Conservation (phyloP, 2,888 invertebrate genomes). For the Mythimna loreyi region DNA sequence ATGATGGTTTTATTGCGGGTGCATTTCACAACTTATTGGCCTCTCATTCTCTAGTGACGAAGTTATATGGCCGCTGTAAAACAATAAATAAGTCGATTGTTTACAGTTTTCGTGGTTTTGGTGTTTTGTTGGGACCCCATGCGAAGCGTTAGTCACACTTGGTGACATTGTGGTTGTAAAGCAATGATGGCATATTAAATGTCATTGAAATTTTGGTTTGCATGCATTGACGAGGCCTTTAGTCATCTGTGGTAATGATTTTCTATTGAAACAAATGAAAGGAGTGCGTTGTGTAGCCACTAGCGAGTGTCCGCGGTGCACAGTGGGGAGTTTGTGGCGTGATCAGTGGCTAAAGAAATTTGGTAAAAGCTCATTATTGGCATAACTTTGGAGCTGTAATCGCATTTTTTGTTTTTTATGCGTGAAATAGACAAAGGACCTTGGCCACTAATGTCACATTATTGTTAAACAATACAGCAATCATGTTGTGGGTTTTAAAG, state of each 20-base stretch:
- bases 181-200: constrained; percentile 80
- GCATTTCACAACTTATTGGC: constrained; percentile 83
- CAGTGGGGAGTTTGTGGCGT: constrained; percentile 74
- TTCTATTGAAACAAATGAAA: constrained; percentile 76
- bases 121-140: constrained; percentile 80
- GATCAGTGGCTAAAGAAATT: constrained; percentile 69
- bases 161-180: constrained; percentile 72
- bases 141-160: constrained; percentile 79
- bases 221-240: constrained; percentile 74
- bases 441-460: constrained; percentile 55
- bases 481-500: constrained; percentile 47
- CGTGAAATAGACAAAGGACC: constrained; percentile 38
- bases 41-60: constrained; percentile 80
- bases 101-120: constrained; percentile 82
- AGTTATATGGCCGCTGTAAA: constrained; percentile 88
- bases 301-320: constrained; percentile 54
- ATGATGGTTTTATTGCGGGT: constrained; percentile 88
- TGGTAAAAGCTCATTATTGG: constrained; percentile 74
- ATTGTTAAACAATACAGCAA: constrained; percentile 49
- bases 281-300: constrained; percentile 40
- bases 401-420: constrained; percentile 64
- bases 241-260: constrained; percentile 72
- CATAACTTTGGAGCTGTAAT: constrained; percentile 70
- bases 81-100: constrained; percentile 88
- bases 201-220: constrained; percentile 75